These are phyloP conservation scores for Acromyrmex heyeri DNA, from an alignment of 1,140 invertebrate genomes.

Conservation along the genomic window DNA sequence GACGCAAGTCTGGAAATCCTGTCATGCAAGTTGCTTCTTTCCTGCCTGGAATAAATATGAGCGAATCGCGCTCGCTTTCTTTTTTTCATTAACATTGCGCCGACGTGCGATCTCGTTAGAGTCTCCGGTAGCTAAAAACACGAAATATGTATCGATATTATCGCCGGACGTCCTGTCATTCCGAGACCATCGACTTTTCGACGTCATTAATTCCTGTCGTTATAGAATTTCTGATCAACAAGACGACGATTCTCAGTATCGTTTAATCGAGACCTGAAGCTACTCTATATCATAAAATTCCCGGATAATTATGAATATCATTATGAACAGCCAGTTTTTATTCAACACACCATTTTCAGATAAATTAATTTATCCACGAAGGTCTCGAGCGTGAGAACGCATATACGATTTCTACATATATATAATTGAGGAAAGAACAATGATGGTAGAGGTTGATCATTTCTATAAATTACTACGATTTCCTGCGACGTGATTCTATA, in stretches of 20 bases:
- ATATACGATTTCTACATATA: background rate
- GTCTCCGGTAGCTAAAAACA: constrained; percentile 11
- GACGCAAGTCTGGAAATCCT: constrained; percentile 43
- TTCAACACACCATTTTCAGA: background rate
- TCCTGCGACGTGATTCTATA: background rate
- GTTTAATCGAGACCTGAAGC: background rate
- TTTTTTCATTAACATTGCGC: constrained; percentile 53
- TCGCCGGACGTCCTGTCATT: constrained; percentile 35
- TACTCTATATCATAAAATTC: background rate
- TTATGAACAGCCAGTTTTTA: background rate
- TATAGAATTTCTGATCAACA: background rate
- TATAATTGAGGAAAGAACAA: constrained; percentile 9
- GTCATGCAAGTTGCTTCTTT: background rate
- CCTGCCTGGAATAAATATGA: constrained; percentile 53
- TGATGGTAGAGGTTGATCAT: constrained; percentile 17
- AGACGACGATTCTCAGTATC: background rate
- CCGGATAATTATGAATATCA: background rate
- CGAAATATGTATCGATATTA: constrained; percentile 46
- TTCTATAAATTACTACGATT: constrained; percentile 20
- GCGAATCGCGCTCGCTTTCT: constrained; percentile 57
- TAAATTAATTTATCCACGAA: constrained; percentile 19
- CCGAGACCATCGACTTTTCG: constrained; percentile 26
- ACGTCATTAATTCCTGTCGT: background rate
- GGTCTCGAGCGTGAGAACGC: constrained; percentile 10
- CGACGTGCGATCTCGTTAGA: constrained; percentile 54